Percentiles rank a stretch among this genome's conserved stretches.
phyloP scores from a whole-genome alignment of 2,888 invertebrate species.

The Nomada flava region DNA sequence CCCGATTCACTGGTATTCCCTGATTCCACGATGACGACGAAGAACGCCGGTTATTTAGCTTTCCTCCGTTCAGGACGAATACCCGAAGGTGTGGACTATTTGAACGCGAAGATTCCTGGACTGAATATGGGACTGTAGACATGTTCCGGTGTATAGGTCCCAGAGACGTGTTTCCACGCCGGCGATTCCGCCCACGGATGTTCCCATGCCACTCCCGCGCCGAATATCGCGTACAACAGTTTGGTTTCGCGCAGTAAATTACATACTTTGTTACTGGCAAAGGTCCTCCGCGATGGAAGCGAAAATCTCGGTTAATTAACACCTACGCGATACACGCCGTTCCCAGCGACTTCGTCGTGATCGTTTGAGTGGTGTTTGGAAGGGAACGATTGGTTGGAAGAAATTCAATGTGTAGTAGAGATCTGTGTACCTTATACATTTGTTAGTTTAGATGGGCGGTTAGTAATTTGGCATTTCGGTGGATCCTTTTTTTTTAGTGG shows the following conservation, averaged over 20 bases:
- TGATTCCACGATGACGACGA: constrained; percentile 50
- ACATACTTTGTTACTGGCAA: constrained; percentile 14
- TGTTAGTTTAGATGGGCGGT: too few species aligned
- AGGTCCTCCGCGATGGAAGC: constrained; percentile 4
- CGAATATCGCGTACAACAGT: constrained; percentile 20
- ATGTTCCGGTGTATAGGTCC: neutral
- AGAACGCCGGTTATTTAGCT: constrained; percentile 32
- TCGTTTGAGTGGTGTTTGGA: neutral
- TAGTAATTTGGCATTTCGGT: too few species aligned
- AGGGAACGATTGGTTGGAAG: neutral
- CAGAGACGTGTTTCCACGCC: constrained; percentile 62
- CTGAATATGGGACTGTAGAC: constrained; percentile 7
- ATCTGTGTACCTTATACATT: too few species aligned
- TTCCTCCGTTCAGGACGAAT: neutral
- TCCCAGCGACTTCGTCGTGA: neutral
- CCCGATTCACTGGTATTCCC: constrained; percentile 53
- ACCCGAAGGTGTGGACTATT: constrained; percentile 18
- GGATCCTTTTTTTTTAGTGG: too few species aligned
- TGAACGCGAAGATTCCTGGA: constrained; percentile 36
- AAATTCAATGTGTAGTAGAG: neutral
- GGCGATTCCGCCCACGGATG: constrained; percentile 28
- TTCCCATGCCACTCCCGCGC: constrained; percentile 53
- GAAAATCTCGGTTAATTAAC: constrained; percentile 27
- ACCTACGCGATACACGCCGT: neutral
- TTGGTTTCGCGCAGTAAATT: neutral